These are phyloP conservation scores for Distichodus sexfasciatus DNA, from an alignment of 2,797 vertebrate genomes.

Conservation along the genomic window DNA sequence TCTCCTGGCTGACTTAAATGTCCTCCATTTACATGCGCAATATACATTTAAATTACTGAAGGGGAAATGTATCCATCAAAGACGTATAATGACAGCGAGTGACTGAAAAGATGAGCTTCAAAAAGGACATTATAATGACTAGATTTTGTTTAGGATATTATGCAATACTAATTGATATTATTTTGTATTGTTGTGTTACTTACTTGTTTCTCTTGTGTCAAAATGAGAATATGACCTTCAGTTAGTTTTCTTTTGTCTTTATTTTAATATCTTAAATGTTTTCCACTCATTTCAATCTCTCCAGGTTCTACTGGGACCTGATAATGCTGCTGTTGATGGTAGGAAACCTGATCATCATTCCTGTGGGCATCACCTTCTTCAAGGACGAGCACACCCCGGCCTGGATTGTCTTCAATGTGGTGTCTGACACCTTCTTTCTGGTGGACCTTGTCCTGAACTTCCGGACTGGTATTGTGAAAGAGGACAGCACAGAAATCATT, in stretches of 20 bases:
- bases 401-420: conserved; percentile 98
- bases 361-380: conserved; percentile 98
- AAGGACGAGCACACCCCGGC: conserved; percentile 98
- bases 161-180: too few species aligned
- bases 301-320: conserved; percentile 98
- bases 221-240: too few species aligned
- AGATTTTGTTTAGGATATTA: too few species aligned
- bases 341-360: conserved; percentile 98
- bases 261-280: neutral
- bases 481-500: conserved; percentile 99
- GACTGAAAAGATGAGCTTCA: too few species aligned
- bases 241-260: too few species aligned
- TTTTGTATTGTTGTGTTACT: too few species aligned
- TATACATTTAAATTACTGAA: conserved; percentile 34
- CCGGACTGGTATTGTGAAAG: conserved; percentile 96
- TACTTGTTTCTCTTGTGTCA: too few species aligned
- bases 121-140: conserved; percentile 12
- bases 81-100: too few species aligned
- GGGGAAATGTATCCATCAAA: conserved; percentile 14
- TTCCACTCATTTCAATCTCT: conserved; percentile 21
- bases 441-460: conserved; percentile 98
- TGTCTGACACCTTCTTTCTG: conserved; percentile 98
- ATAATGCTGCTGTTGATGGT: conserved; percentile 99
- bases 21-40: conserved; percentile 38
- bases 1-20: conserved; percentile 33